Conservation (phyloP, 2,113 vertebrate species). For the Bostrychus sinensis region DNA sequence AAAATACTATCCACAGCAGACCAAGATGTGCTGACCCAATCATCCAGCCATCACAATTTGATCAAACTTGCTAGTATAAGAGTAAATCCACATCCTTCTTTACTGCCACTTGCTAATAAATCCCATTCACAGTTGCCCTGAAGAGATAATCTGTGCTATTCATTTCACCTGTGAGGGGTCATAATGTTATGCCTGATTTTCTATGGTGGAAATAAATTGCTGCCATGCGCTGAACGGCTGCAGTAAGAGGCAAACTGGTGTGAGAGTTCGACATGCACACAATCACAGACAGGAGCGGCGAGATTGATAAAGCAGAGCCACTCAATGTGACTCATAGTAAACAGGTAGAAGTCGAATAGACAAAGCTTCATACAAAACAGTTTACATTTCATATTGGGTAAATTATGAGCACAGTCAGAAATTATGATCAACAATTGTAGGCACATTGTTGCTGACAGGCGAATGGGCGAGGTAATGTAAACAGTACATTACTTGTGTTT, state of each 20-base stretch:
- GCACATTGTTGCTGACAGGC: constrained; percentile 23
- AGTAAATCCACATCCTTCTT: no score
- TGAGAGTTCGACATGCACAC: constrained; percentile 49
- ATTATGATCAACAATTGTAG: constrained; percentile 19
- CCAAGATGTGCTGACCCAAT: no score
- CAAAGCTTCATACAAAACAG: constrained; percentile 22
- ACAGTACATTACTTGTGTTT: constrained; percentile 26
- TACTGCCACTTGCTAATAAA: background rate
- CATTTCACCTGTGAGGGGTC: background rate
- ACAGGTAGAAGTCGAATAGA: constrained; percentile 30
- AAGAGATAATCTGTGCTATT: background rate
- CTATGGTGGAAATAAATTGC: constrained; percentile 39
- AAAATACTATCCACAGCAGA: no score
- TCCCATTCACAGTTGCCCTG: background rate
- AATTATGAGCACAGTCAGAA: constrained; percentile 18
- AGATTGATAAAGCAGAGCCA: constrained; percentile 31
- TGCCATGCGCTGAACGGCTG: constrained; percentile 44
- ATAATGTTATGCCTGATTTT: background rate
- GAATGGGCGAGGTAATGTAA: constrained; percentile 34
- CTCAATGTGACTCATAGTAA: constrained; percentile 19
- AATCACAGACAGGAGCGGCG: constrained; percentile 36
- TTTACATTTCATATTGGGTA: constrained; percentile 18
- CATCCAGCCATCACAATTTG: no score
- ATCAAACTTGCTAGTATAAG: no score
- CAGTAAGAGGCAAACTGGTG: constrained; percentile 21